phyloP scores from a whole-genome alignment of 1,140 invertebrate genomes.

The Drosophila orosa region DNA sequence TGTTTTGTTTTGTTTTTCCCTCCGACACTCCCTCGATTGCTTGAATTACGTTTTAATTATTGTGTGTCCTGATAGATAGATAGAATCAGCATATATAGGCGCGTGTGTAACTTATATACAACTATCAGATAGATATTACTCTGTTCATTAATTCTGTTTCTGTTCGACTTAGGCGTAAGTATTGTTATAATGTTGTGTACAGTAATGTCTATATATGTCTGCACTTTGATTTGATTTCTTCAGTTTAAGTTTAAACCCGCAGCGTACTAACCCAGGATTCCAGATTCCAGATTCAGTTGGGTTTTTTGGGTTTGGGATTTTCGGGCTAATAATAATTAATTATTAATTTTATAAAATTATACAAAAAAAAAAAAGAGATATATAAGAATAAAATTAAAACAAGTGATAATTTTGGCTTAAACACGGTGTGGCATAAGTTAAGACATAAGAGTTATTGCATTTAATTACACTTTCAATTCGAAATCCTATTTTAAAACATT shows the following conservation, averaged over 20 bases:
- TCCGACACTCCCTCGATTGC: conserved; percentile 34
- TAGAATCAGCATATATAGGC: conserved; percentile 26
- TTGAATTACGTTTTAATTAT: conserved; percentile 50
- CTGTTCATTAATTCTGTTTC: conserved; percentile 29
- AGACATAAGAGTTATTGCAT: conserved; percentile 58
- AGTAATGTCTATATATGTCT: conserved; percentile 28
- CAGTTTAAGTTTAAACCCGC: conserved; percentile 8
- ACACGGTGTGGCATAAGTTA: conserved; percentile 52
- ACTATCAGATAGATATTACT: conserved; percentile 34
- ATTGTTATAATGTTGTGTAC: conserved; percentile 37
- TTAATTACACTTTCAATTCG: conserved; percentile 62
- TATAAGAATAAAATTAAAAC: not conserved
- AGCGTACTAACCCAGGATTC: conserved; percentile 10
- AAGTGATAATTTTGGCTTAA: conserved; percentile 47
- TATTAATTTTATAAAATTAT: not conserved
- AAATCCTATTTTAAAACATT: conserved; percentile 67
- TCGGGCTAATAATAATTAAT: not conserved
- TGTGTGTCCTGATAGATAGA: conserved; percentile 42
- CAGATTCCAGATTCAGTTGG: conserved; percentile 8
- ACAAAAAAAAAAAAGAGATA: not conserved
- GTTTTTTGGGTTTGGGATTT: not conserved
- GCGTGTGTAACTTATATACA: conserved; percentile 41
- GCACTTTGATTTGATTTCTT: conserved; percentile 44
- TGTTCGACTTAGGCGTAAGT: conserved; percentile 42
- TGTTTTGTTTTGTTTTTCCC: too few species aligned